Percentiles rank a stretch among this genome's conserved stretches.
Conservation (phyloP, 2,113 vertebrate species). For the Redunca redunca region DNA sequence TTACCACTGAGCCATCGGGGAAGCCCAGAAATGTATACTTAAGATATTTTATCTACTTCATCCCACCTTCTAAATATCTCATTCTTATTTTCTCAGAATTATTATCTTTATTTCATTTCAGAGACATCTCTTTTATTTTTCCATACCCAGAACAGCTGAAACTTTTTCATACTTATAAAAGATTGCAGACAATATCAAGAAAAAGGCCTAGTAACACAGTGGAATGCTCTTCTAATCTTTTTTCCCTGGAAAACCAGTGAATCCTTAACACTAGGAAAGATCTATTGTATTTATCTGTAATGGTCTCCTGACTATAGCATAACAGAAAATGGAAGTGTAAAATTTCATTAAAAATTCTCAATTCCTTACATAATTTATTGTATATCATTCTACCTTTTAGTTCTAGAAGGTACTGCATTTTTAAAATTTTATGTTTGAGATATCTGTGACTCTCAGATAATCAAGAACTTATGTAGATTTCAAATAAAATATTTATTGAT, state of each 20-base stretch:
- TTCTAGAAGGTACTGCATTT: neutral
- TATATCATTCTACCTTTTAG: neutral
- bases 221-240: neutral
- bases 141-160: neutral
- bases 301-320: neutral
- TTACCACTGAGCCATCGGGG: rapidly evolving
- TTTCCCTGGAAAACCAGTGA: neutral
- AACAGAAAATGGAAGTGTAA: neutral
- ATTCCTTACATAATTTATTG: neutral
- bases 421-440: neutral
- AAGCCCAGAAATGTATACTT: neutral
- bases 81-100: neutral
- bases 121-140: neutral
- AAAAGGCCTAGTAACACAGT: neutral
- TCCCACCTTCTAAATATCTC: neutral
- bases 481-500: neutral
- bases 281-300: neutral
- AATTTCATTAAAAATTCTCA: neutral
- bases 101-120: neutral
- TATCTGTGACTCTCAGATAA: neutral
- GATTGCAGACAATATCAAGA: neutral
- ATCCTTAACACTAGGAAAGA: neutral
- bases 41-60: neutral
- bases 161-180: neutral
- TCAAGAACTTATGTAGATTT: neutral